Evolutionary conservation across 2,888 invertebrate species (phyloP), one percentile per base, ranked within the genome.

Genomic region (Heliconius charithonia): DNA sequence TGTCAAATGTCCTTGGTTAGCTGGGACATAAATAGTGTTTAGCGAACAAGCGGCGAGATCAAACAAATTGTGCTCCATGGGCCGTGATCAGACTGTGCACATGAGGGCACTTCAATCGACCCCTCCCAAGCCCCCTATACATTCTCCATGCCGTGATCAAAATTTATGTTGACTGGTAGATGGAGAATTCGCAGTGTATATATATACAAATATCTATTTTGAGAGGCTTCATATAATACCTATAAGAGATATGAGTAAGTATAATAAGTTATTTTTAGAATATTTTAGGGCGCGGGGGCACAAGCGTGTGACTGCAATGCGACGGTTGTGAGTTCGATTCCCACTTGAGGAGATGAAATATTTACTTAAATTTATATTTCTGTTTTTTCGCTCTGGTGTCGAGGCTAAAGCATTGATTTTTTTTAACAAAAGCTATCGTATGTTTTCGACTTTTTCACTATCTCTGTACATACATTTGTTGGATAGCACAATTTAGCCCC

Each of bases 51-150:
- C 89, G 90, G 87, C 88, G 92, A 94, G 93, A 95, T 95, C 94
- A 94, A 94, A 95, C 94, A 89, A 94, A 94, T 90, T 92, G 93
- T 93, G 94, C 89, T 89, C 91, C 87, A 83, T 92, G 93, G 91
- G 90, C 90, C 92, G 94, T 93, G 89, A 92, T 88, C 88, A 88
- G 88, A 86, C 87, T 87, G 88, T 92, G 87, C 93, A 90, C 93
- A 93, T 93, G 94, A 93, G 87, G 87, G 92, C 88, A 88, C 87
- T 88, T 86, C 88, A 88, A 86, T 87, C 85, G 83, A 80, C 71
- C 82, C 83, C 86, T 83, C 81, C 83, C 84, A 71, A 84, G 78
- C 62, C 83, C 72, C 81, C 82, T 84, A 85, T 78, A 80, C 78
- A 77, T 76, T 81, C 75, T 63, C 75, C 80, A 70, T 77, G 65